Base-by-base conservation (phyloP, 2,113 vertebrate genomes). In the Larimichthys crocea region DNA sequence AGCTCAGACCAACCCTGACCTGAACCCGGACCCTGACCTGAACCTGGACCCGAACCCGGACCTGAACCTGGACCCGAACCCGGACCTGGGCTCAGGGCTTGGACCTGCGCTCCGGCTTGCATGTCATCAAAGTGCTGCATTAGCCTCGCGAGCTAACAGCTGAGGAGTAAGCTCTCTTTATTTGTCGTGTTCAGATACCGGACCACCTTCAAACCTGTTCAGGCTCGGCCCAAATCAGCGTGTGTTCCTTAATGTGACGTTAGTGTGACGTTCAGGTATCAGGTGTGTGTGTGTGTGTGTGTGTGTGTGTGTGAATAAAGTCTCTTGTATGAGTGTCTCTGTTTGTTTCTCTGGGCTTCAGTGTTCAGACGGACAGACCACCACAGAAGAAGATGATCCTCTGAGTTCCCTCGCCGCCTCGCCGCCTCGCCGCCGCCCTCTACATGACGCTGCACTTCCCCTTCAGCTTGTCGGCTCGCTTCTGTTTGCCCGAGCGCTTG, bases 361-460 rank as follows among this genome's bases (percentile, higher is more conserved):
- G 24, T 42, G 67, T 83, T 83, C 75, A 66, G 40, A 52, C 61
- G 24, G 57, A 75, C n/a, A 29, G 52, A 74, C 35, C 66, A 72
- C 65, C 35, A 40, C 35, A 77, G 52, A 63, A 71, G 48, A 60
- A 57, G 78, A 61, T 16, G 44, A 2, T 61, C 44, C 44, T 35
- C 7, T 1, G 10, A 15, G 63, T 35, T 4, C 76, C 67, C 50
- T 40, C 17, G 22, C 42, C 3, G 70, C 48, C 9, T 79, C 14
- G 55, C 62, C 14, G 26, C 66, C 8, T n/a, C n/a, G n/a, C 3
- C 14, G 42, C 1, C 14, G 22, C 61, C 6, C 46, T 59, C 90
- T 95, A 98, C 97, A 98, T 98, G 85, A 98, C 59, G 91, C 93
- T 94, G 92, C 97, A 99, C 90, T 98, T 99, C 17, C 97, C 97